These are phyloP conservation scores for Patella ulyssiponensis DNA, from an alignment of 2,888 invertebrate species.

Conservation along the genomic window DNA sequence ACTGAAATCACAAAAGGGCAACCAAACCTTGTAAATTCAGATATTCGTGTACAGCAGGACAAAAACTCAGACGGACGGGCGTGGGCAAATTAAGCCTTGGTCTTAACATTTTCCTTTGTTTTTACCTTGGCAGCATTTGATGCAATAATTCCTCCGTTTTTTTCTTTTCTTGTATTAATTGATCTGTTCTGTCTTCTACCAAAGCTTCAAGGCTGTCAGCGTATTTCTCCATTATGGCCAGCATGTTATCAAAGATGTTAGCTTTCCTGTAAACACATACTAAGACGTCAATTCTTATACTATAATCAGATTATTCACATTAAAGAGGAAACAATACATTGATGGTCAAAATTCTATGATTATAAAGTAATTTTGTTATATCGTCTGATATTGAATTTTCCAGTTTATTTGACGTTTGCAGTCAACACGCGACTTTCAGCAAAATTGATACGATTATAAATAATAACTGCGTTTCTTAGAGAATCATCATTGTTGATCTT, in stretches of 20 bases:
- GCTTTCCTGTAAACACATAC: constrained; percentile 80
- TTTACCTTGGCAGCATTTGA: constrained; percentile 70
- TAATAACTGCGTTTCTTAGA: neutral
- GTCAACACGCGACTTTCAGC: neutral
- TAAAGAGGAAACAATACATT: neutral
- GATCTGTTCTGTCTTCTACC: constrained; percentile 94
- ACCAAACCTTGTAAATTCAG: neutral
- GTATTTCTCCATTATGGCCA: constrained; percentile 98
- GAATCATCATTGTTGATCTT: too few species aligned
- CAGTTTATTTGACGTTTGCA: neutral
- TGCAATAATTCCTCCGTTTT: constrained; percentile 91
- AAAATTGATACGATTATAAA: neutral
- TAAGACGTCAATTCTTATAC: neutral
- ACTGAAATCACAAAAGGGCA: neutral
- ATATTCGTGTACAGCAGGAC: neutral
- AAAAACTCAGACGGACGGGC: neutral
- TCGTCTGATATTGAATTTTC: neutral
- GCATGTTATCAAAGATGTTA: constrained; percentile 98
- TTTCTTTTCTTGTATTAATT: constrained; percentile 94
- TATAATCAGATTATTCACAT: neutral
- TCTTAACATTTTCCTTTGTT: too few species aligned
- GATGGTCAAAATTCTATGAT: neutral
- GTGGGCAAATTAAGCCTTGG: too few species aligned
- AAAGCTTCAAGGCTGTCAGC: constrained; percentile 94
- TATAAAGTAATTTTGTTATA: neutral